Evolutionary conservation across 2,888 invertebrate genomes (phyloP).

Genomic region (Lasioglossum pauxillum): DNA sequence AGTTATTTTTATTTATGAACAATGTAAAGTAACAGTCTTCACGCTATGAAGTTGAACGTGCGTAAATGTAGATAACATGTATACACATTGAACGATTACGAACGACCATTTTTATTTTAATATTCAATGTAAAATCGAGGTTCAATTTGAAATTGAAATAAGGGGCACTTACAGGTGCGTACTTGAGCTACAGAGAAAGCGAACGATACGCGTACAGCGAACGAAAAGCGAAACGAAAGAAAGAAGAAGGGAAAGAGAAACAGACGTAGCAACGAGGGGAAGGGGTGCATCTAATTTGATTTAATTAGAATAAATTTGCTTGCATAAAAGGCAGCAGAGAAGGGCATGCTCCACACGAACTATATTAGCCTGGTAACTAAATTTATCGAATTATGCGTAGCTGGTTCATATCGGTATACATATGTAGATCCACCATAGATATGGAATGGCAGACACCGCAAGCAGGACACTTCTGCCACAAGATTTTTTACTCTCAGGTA

Average conservation of each 20-base stretch:
- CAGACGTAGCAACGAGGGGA: constrained; percentile 36
- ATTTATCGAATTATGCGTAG: constrained; percentile 82
- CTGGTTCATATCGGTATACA: constrained; percentile 37
- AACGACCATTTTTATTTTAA: background rate
- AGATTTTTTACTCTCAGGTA: background rate
- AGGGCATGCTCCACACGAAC: constrained; percentile 74
- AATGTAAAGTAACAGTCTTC: background rate
- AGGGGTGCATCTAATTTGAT: constrained; percentile 82
- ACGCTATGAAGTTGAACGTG: background rate
- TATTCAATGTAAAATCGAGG: background rate
- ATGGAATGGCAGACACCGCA: background rate
- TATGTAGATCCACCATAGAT: background rate
- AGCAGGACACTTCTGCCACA: background rate
- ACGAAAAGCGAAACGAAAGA: constrained; percentile 10
- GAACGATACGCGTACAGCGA: background rate
- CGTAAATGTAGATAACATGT: background rate
- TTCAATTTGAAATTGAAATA: background rate
- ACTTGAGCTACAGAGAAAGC: constrained; percentile 1
- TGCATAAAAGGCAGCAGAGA: constrained; percentile 72
- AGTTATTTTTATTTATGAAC: background rate
- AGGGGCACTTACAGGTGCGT: background rate
- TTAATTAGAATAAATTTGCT: constrained; percentile 83
- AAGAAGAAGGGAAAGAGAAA: constrained; percentile 30
- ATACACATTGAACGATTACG: background rate
- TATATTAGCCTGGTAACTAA: constrained; percentile 82